Evolutionary conservation across 2,113 vertebrate species (phyloP).

Genomic region (Scopus umbretta): DNA sequence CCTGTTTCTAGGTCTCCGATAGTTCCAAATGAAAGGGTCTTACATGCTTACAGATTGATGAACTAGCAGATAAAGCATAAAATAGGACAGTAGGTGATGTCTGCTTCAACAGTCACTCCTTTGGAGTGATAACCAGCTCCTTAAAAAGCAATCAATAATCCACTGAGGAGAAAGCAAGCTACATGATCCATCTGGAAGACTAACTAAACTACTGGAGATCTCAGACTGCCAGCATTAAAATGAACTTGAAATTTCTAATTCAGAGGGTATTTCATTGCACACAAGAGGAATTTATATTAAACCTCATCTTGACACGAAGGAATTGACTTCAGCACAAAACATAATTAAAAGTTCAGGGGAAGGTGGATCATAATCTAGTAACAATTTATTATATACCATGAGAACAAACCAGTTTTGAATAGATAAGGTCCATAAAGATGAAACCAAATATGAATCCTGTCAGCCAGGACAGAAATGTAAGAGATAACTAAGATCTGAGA

Average conservation of each 20-base stretch:
- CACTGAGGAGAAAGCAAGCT: background rate
- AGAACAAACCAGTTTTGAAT: background rate
- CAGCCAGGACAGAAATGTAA: background rate
- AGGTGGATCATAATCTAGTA: background rate
- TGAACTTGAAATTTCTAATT: slow-evolving; percentile 5
- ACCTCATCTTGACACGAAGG: background rate
- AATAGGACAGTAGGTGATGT: background rate
- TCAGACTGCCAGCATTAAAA: background rate
- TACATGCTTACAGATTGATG: background rate
- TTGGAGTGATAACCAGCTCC: background rate
- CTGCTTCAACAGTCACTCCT: background rate
- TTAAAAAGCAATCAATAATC: background rate
- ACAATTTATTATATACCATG: background rate
- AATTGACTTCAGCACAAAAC: background rate
- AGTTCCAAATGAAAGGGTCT: background rate
- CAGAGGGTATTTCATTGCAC: background rate
- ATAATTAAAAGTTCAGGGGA: background rate
- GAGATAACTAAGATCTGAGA: background rate
- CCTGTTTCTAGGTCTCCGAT: background rate
- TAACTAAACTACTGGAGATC: background rate
- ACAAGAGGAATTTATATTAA: background rate
- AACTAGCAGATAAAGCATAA: background rate
- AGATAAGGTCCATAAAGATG: background rate
- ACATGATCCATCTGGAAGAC: background rate
- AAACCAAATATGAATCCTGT: background rate